Conservation (phyloP, 2,888 invertebrate genomes). For the Idaea biselata region DNA sequence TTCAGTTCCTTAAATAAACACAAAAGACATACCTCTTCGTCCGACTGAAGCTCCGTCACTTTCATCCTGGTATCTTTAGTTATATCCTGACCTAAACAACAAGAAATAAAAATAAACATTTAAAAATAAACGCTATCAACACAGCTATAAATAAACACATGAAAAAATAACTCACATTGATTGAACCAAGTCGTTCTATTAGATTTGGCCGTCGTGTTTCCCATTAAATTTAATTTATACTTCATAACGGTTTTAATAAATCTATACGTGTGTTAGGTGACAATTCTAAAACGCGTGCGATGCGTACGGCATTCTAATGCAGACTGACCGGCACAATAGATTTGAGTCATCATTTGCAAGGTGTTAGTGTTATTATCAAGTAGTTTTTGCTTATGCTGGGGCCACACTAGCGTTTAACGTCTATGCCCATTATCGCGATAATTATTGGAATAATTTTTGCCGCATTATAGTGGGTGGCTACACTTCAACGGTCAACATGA, state of each 20-base stretch:
- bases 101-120: slow-evolving; percentile 36
- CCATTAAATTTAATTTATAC: slow-evolving; percentile 54
- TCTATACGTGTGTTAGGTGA: slow-evolving; percentile 29
- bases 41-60: slow-evolving; percentile 69
- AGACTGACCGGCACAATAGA: slow-evolving; percentile 57
- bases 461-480: too few relatives aligned
- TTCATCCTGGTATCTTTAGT: slow-evolving; percentile 77
- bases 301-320: slow-evolving; percentile 58
- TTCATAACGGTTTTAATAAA: slow-evolving; percentile 55
- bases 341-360: slow-evolving; percentile 52
- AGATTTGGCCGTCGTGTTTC: slow-evolving; percentile 59
- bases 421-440: too few relatives aligned
- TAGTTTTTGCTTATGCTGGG: slow-evolving; percentile 1
- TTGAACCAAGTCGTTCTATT: slow-evolving; percentile 53
- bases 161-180: slow-evolving; percentile 65
- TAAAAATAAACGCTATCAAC: slow-evolving; percentile 16
- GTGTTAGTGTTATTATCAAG: slow-evolving; percentile 41
- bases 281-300: slow-evolving; percentile 47
- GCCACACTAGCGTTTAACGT: too few relatives aligned
- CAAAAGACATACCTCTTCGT: slow-evolving; percentile 64
- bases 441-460: too few relatives aligned
- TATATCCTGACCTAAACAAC: slow-evolving; percentile 75
- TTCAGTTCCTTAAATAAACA: background rate
- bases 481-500: too few relatives aligned
- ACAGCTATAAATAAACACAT: slow-evolving; percentile 52